phyloP scores from a whole-genome alignment of 2,888 invertebrate species.

The Emesis castigata region DNA sequence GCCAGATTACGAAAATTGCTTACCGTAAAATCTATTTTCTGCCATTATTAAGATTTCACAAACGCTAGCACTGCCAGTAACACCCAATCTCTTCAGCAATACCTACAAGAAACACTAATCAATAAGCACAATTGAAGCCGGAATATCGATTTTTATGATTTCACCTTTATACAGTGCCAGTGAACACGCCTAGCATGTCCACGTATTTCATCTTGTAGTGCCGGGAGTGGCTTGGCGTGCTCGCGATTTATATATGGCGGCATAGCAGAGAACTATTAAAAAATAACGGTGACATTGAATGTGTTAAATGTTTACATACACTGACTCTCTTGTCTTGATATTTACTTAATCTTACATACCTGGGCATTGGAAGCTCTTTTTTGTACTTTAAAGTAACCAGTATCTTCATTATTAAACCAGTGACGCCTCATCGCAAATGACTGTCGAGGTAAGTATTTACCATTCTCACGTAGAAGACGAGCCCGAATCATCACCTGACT shows the following conservation, averaged over 20 bases:
- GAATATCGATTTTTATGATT: background rate
- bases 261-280: too few species aligned
- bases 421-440: conserved; percentile 97
- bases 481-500: conserved; percentile 98
- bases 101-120: background rate
- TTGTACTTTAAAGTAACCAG: conserved; percentile 97
- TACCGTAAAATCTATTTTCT: background rate
- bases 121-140: background rate
- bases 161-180: background rate
- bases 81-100: background rate
- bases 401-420: conserved; percentile 98
- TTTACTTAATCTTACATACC: conserved; percentile 68
- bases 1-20: background rate
- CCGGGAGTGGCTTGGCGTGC: background rate
- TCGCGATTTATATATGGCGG: too few species aligned
- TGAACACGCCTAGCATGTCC: background rate
- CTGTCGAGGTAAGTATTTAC: conserved; percentile 97
- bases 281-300: too few species aligned
- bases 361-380: conserved; percentile 95
- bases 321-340: background rate
- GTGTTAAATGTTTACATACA: too few species aligned
- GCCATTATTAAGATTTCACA: background rate
- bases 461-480: conserved; percentile 97
- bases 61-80: background rate
- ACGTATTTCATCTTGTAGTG: background rate